Base-by-base conservation (phyloP, 2,888 invertebrate genomes). In the Diadegma fenestrale region DNA sequence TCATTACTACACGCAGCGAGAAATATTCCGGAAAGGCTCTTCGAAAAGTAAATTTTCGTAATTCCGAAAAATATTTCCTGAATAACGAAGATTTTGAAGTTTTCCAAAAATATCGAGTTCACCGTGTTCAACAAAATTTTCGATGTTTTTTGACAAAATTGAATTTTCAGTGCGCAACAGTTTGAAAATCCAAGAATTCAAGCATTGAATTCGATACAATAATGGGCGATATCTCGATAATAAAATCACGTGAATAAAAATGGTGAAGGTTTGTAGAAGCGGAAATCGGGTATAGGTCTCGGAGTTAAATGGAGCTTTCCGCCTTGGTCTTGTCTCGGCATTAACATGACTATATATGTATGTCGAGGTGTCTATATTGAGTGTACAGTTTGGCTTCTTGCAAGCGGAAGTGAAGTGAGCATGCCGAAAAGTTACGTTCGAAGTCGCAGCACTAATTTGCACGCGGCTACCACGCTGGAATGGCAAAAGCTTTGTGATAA, bases 391-490 rank as follows among this genome's bases (percentile, higher is more conserved):
- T 48, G 63, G 22, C 84, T 75, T 33, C 75, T 63, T 51, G 48
- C 45, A 63, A 43, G 72, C 73, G 82, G 82, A 83, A 80, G 68
- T 77, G 77, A 77, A 80, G 82, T 69, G 80, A 86, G 72, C 80
- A 73, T 80, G 77, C 73, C 77, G 73, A 86, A 86, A 86, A 83
- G 86, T 86, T 83, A 80, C 80, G 77, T 80, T 85, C 66, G 14
- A 71, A 79, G 86, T 80, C 73, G 80, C 68, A 68, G 86, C 73
- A 78, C 82, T 86, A 86, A 83, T 83, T 86, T 83, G 86, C 86
- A 86, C 80, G 86, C 80, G 82, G 85, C 76, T 77, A 80, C 73
- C 78, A 30, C 51, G 64, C 72, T 64, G 63, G 51, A 68, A 69
- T 41, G 80, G 80, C 63, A 80, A 41, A 33, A 73, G 68, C 33